Conservation (phyloP, 1,140 invertebrate genomes). For the Hestina assimilis region DNA sequence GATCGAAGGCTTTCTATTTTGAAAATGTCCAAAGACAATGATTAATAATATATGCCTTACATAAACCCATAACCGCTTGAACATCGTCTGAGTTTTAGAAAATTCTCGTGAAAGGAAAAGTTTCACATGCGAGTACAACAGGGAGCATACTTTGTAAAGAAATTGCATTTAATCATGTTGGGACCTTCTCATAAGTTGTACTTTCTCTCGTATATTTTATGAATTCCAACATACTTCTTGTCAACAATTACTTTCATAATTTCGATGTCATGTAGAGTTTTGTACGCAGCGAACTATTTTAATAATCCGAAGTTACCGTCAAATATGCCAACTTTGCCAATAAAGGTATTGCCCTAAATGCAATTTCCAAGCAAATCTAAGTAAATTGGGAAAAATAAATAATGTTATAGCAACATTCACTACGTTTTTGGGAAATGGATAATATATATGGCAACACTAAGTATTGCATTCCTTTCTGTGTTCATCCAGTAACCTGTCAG, state of each 20-base stretch:
- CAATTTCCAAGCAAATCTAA: too few relatives aligned
- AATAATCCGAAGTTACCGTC: conserved; percentile 25
- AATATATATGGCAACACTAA: too few relatives aligned
- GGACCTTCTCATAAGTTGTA: conserved; percentile 60
- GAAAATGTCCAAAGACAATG: neutral
- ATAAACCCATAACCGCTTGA: conserved; percentile 35
- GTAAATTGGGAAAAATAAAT: too few relatives aligned
- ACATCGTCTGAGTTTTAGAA: conserved; percentile 42
- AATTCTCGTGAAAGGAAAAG: conserved; percentile 58
- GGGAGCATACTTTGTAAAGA: conserved; percentile 67
- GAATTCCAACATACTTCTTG: conserved; percentile 65
- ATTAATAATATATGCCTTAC: conserved; percentile 21
- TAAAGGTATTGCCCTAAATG: too few relatives aligned
- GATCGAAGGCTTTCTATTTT: neutral
- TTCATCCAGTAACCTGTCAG: too few relatives aligned
- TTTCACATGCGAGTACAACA: conserved; percentile 46
- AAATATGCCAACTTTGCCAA: neutral
- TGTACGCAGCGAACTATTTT: conserved; percentile 53
- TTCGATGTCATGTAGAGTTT: conserved; percentile 46
- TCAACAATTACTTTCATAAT: conserved; percentile 69
- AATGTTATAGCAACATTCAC: too few relatives aligned
- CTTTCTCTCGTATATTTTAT: conserved; percentile 63
- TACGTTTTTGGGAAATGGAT: too few relatives aligned
- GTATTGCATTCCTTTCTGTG: too few relatives aligned
- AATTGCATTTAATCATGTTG: conserved; percentile 72